Evolutionary conservation across 2,888 invertebrate species (phyloP).

Genomic region (Torymus aiolomorphi): DNA sequence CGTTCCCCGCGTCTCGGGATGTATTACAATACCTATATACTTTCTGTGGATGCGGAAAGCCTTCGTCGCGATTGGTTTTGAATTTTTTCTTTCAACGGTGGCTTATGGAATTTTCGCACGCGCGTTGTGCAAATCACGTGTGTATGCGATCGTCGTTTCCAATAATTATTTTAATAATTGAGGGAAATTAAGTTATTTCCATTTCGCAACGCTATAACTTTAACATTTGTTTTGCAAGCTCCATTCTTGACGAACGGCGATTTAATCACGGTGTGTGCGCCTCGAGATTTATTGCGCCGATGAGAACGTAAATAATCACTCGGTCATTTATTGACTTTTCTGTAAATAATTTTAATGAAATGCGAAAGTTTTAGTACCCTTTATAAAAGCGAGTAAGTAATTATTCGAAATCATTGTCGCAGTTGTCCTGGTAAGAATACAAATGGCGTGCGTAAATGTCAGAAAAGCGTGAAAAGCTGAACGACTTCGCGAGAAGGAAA

Average conservation of each 20-base stretch:
- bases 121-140: background rate
- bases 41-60: no score
- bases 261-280: constrained; percentile 34
- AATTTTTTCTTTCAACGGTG: background rate
- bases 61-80: background rate
- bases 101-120: background rate
- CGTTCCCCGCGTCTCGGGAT: constrained; percentile 10
- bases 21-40: no score
- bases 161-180: constrained; percentile 23
- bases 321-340: background rate
- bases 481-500: background rate
- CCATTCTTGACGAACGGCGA: constrained; percentile 20
- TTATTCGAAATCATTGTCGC: constrained; percentile 5
- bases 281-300: constrained; percentile 25
- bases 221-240: constrained; percentile 30
- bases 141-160: background rate
- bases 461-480: background rate
- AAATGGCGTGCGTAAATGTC: background rate
- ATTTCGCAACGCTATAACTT: constrained; percentile 17
- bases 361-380: background rate
- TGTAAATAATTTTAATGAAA: background rate
- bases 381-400: background rate
- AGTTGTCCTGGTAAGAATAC: background rate
- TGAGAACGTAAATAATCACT: constrained; percentile 20
- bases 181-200: constrained; percentile 25